phyloP scores from a whole-genome alignment of 2,888 invertebrate species.

The Listrodromus nycthemerus region DNA sequence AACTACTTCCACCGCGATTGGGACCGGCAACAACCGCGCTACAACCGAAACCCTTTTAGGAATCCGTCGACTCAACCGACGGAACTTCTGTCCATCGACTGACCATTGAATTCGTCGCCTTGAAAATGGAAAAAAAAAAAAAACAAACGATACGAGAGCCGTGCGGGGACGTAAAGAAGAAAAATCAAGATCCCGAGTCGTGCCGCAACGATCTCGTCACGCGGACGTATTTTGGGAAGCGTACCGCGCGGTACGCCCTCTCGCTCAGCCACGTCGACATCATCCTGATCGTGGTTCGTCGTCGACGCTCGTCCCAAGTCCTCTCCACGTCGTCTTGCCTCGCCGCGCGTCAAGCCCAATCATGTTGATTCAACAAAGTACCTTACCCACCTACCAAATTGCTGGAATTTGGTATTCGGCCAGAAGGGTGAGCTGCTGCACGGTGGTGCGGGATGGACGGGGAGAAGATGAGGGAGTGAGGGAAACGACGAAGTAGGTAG shows the following conservation, averaged over 20 bases:
- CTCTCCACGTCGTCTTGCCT: slow-evolving; percentile 69
- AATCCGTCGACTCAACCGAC: background rate
- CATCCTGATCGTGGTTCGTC: slow-evolving; percentile 45
- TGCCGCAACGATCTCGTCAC: slow-evolving; percentile 43
- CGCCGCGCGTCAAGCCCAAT: slow-evolving; percentile 82
- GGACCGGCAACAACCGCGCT: slow-evolving; percentile 14
- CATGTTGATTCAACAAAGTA: slow-evolving; percentile 85
- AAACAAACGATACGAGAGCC: background rate
- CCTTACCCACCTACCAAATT: slow-evolving; percentile 83
- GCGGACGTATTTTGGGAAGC: slow-evolving; percentile 20
- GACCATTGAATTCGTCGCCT: background rate
- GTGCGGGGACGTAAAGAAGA: slow-evolving; percentile 14
- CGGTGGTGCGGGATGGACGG: slow-evolving; percentile 66
- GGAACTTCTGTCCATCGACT: background rate
- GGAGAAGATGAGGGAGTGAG: slow-evolving; percentile 62
- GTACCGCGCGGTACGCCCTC: slow-evolving; percentile 11
- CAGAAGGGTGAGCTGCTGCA: slow-evolving; percentile 77
- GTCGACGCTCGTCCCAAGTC: slow-evolving; percentile 63
- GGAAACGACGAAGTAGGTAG: slow-evolving; percentile 53
- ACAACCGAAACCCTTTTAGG: slow-evolving; percentile 16
- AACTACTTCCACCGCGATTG: slow-evolving; percentile 48
- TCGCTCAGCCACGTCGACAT: slow-evolving; percentile 2
- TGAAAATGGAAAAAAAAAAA: slow-evolving; percentile 3
- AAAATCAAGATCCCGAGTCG: slow-evolving; percentile 20
- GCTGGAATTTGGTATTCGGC: slow-evolving; percentile 85